Conservation (phyloP, 2,888 invertebrate species). For the Galerucella nymphaeae region DNA sequence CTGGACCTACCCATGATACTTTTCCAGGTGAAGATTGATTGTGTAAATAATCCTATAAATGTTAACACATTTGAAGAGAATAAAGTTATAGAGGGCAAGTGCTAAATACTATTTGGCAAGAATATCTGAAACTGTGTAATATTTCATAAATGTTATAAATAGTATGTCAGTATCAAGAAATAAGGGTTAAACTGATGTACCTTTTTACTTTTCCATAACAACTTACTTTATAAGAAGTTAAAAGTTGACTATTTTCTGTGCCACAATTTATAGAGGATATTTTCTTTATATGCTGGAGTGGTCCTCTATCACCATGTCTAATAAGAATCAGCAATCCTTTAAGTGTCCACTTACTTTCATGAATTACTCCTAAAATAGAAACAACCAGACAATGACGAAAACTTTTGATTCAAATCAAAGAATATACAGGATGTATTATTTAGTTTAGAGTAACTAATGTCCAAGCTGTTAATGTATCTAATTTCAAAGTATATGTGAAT, state of each 20-base stretch:
- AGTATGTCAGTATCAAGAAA: too few species aligned
- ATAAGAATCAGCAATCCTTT: constrained; percentile 81
- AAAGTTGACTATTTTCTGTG: constrained; percentile 58
- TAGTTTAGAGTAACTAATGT: background rate
- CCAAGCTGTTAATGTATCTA: background rate
- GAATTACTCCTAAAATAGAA: constrained; percentile 60
- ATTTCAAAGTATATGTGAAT: too few species aligned
- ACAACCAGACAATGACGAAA: background rate
- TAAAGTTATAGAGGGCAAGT: too few species aligned
- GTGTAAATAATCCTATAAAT: constrained; percentile 67
- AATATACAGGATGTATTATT: too few species aligned
- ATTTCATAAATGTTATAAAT: too few species aligned
- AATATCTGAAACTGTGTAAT: too few species aligned
- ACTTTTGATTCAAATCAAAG: background rate
- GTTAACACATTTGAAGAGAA: too few species aligned
- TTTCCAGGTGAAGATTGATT: constrained; percentile 72
- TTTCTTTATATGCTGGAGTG: constrained; percentile 84
- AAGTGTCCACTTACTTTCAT: constrained; percentile 70
- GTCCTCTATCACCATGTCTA: constrained; percentile 91
- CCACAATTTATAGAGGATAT: constrained; percentile 84
- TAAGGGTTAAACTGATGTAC: too few species aligned
- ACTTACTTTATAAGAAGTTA: constrained; percentile 61
- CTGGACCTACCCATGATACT: constrained; percentile 79
- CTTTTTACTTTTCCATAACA: background rate
- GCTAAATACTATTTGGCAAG: too few species aligned